These are phyloP conservation scores for Odontothrips loti DNA, from an alignment of 2,888 invertebrate genomes.

Conservation along the genomic window DNA sequence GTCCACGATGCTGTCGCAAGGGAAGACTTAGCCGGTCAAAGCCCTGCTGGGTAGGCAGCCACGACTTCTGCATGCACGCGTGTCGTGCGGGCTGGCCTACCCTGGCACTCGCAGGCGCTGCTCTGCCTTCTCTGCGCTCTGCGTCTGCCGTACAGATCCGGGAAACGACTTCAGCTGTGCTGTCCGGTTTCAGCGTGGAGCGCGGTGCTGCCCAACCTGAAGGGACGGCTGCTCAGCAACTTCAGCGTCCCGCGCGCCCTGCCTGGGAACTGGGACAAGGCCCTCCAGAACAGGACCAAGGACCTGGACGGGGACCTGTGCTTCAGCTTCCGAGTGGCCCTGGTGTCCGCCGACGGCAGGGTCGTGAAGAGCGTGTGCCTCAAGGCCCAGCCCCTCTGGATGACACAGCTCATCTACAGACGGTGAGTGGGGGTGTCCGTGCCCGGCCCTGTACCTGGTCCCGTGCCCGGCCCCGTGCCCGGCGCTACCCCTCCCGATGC, in stretches of 20 bases:
- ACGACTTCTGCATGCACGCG: too few relatives aligned
- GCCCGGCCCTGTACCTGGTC: too few relatives aligned
- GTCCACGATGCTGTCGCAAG: too few relatives aligned
- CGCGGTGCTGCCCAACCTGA: background rate
- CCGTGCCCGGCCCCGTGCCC: background rate
- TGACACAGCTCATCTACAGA: conserved; percentile 49
- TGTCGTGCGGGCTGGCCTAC: too few relatives aligned
- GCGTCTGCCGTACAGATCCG: too few relatives aligned
- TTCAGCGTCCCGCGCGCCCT: conserved; percentile 12
- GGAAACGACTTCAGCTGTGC: too few relatives aligned
- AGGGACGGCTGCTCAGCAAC: background rate
- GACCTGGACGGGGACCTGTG: conserved; percentile 53
- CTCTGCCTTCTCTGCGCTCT: too few relatives aligned
- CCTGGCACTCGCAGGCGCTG: too few relatives aligned
- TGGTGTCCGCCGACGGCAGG: conserved; percentile 56
- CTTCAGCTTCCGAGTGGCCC: conserved; percentile 65
- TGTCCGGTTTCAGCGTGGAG: background rate
- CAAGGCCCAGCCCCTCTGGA: conserved; percentile 80
- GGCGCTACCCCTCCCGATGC: too few relatives aligned
- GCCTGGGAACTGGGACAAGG: background rate
- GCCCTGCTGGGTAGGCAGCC: too few relatives aligned
- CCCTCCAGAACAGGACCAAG: background rate
- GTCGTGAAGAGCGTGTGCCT: conserved; percentile 65
- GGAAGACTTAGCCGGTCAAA: too few relatives aligned
- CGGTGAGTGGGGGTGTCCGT: background rate